Conservation (phyloP, 2,113 vertebrate species). For the Lates calcarifer region DNA sequence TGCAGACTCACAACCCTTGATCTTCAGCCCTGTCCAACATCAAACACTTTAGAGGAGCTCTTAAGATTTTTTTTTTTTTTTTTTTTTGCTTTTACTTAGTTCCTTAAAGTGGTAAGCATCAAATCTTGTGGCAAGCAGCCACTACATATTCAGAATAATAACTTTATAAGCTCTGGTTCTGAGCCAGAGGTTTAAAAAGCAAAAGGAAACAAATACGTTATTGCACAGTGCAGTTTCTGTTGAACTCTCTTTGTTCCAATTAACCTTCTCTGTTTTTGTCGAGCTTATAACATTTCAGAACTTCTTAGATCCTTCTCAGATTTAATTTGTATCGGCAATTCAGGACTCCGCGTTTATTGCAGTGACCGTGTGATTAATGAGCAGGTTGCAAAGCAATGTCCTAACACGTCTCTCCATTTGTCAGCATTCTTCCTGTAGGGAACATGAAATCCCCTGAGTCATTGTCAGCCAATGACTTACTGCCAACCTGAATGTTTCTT, state of each 20-base stretch:
- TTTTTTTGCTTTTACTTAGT: slow-evolving; percentile 8
- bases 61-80: neutral
- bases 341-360: neutral
- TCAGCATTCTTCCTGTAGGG: neutral
- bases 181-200: too few relatives aligned
- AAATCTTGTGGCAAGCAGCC: too few relatives aligned
- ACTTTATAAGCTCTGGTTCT: neutral
- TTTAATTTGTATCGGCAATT: neutral
- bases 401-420: neutral
- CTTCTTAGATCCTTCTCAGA: neutral
- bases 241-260: neutral
- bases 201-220: neutral
- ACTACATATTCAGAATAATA: too few relatives aligned
- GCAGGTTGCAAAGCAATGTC: neutral
- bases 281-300: neutral
- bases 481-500: neutral
- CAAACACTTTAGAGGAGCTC: slow-evolving; percentile 27
- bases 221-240: neutral
- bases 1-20: slow-evolving; percentile 19
- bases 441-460: neutral
- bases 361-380: slow-evolving; percentile 14
- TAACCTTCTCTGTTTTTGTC: neutral
- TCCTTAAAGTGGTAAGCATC: too few relatives aligned
- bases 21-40: slow-evolving; percentile 25
- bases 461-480: neutral